Conservation (phyloP, 2,888 invertebrate species). For the Mythimna pallens region DNA sequence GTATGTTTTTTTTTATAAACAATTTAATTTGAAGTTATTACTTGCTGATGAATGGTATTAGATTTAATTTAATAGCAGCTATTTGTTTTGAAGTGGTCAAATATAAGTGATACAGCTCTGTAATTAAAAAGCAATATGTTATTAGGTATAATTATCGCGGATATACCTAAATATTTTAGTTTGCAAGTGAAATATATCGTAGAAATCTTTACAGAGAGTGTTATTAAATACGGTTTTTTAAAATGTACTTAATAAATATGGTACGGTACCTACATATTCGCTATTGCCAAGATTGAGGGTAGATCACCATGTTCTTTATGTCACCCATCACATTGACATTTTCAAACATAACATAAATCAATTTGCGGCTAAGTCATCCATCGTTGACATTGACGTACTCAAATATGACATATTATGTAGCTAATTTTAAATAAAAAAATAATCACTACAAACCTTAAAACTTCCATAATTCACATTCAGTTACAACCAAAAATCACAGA, state of each 20-base stretch:
- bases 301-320: background rate
- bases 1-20: constrained; percentile 34
- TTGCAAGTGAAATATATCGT: background rate
- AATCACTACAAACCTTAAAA: constrained; percentile 60
- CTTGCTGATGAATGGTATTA: constrained; percentile 19
- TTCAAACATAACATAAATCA: too few relatives aligned
- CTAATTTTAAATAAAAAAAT: background rate
- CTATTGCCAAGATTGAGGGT: background rate
- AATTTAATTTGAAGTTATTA: constrained; percentile 26
- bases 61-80: constrained; percentile 8
- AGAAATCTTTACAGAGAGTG: background rate
- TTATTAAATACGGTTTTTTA: background rate
- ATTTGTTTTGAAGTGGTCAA: constrained; percentile 7
- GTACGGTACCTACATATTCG: background rate
- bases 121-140: background rate
- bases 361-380: too few relatives aligned
- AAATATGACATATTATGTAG: too few relatives aligned
- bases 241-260: background rate
- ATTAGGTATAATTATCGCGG: too few relatives aligned
- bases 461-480: constrained; percentile 61
- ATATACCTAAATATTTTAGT: background rate
- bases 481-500: constrained; percentile 52
- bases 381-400: too few relatives aligned
- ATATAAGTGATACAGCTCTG: background rate
- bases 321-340: too few relatives aligned